These are phyloP conservation scores for Platycheirus albimanus DNA, from an alignment of 2,888 invertebrate species.

Conservation along the genomic window DNA sequence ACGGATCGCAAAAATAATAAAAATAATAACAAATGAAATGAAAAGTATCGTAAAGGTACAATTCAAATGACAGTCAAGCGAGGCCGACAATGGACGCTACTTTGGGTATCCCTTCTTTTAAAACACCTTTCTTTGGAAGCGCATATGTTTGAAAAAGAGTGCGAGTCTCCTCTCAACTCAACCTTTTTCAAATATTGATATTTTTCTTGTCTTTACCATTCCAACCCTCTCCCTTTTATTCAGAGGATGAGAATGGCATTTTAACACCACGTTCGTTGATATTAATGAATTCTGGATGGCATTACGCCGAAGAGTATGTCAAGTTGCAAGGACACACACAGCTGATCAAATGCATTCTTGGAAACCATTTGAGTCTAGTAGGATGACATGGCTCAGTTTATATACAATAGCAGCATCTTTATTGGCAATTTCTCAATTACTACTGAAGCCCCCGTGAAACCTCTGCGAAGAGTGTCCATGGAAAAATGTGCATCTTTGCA, in stretches of 20 bases:
- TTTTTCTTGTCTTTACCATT: slow-evolving; percentile 18
- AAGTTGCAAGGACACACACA: slow-evolving; percentile 58
- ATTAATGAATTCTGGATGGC: slow-evolving; percentile 42
- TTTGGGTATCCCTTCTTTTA: slow-evolving; percentile 47
- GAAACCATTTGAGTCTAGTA: background rate
- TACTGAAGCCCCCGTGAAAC: slow-evolving; percentile 42
- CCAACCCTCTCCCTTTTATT: slow-evolving; percentile 61
- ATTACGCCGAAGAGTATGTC: slow-evolving; percentile 27
- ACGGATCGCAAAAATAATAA: slow-evolving; percentile 52
- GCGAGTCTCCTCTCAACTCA: background rate
- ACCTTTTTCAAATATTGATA: slow-evolving; percentile 51
- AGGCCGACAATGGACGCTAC: slow-evolving; percentile 30
- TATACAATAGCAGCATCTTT: background rate
- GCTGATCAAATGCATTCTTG: slow-evolving; percentile 50
- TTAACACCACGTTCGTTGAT: slow-evolving; percentile 50
- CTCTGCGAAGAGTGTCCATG: slow-evolving; percentile 40
- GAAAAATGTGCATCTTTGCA: slow-evolving; percentile 23
- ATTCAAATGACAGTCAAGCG: slow-evolving; percentile 30
- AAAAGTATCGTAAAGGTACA: slow-evolving; percentile 27
- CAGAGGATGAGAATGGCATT: background rate
- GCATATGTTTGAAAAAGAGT: slow-evolving; percentile 54
- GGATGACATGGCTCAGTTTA: too few relatives aligned
- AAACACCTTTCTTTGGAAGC: slow-evolving; percentile 55
- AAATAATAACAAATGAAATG: slow-evolving; percentile 23
- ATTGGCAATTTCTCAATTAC: slow-evolving; percentile 29